Evolutionary conservation across 2,113 vertebrate species (phyloP), one percentile per base, ranked within the genome.

Genomic region (Aythya baeri): DNA sequence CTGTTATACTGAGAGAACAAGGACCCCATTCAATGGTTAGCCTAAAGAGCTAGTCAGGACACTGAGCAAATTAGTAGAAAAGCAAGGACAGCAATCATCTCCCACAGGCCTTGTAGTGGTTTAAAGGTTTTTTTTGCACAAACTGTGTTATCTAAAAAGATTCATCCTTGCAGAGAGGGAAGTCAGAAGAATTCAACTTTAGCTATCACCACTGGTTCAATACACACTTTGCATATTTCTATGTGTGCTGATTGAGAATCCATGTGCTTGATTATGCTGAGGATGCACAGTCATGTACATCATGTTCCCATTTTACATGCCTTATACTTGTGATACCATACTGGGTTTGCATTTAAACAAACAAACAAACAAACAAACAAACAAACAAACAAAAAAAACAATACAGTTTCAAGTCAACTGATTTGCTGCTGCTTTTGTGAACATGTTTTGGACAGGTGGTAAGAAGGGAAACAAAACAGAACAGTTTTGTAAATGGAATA

Each of bases 181-280:
- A 7, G 12, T 43, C 8, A 29, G 36, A 87, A 74, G 46, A 73
- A 72, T 65, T 38, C 65, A 78, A 59, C 8, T 74, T 18, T 5
- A 58, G 34, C 17, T 86, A 2, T 15, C 36, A 41, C 32, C 26
- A 6, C 38, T 82, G 3, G 3, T 46, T 63, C 4, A 3, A 23
- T 74, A 62, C 0, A 1, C 10, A 16, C 68, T 49, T 25, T 26
- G 86, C 2, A 0, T 50, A 44, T 71, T 80, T 83, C 8, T 57
- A 15, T 26, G 20, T 67, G 7, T 67, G 59, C 31, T 63, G 27
- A 17, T 43, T 43, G 57, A 54, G 68, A 54, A 86, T 78, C 81
- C 58, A 63, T 1, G 9, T 67, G 54, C 55, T 58, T 52, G 36
- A 50, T 49, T 49, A 49, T 49, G 25, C 36, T 84, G 38, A 88